These are phyloP conservation scores for Allophyes oxyacanthae DNA, from an alignment of 2,888 invertebrate species.

Conservation along the genomic window DNA sequence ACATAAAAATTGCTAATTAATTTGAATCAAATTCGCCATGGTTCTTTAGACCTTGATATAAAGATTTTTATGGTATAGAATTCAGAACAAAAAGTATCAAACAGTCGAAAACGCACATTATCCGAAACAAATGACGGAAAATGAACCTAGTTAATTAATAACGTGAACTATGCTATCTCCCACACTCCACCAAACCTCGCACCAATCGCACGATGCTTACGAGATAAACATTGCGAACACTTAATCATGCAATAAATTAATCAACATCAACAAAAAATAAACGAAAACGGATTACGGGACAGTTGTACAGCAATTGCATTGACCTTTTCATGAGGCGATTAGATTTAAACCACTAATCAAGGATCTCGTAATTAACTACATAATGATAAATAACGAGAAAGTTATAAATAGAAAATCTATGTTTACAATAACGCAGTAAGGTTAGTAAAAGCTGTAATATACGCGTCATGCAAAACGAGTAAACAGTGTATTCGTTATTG, in stretches of 20 bases:
- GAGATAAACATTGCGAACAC: conserved; percentile 59
- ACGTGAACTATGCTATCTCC: conserved; percentile 43
- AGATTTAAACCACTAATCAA: conserved; percentile 3
- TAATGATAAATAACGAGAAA: conserved; percentile 3
- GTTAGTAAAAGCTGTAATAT: conserved; percentile 16
- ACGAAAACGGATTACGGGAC: conserved; percentile 57
- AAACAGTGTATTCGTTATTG: background rate
- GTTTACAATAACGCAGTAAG: background rate
- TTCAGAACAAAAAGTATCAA: no score
- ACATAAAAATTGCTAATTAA: conserved; percentile 3
- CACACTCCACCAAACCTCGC: conserved; percentile 63
- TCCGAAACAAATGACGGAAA: conserved; percentile 24
- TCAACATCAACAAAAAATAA: conserved; percentile 75
- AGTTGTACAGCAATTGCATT: conserved; percentile 46
- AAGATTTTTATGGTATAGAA: conserved; percentile 5
- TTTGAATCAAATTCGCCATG: background rate
- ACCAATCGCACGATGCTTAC: conserved; percentile 58
- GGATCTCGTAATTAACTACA: background rate
- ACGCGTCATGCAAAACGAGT: background rate
- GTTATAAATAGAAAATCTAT: background rate
- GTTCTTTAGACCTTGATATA: conserved; percentile 3
- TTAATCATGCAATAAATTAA: conserved; percentile 83
- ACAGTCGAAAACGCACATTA: conserved; percentile 35
- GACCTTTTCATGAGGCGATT: conserved; percentile 10
- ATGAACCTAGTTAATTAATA: no score